phyloP scores from a whole-genome alignment of 1,140 invertebrate genomes.

The Asbolus verrucosus region DNA sequence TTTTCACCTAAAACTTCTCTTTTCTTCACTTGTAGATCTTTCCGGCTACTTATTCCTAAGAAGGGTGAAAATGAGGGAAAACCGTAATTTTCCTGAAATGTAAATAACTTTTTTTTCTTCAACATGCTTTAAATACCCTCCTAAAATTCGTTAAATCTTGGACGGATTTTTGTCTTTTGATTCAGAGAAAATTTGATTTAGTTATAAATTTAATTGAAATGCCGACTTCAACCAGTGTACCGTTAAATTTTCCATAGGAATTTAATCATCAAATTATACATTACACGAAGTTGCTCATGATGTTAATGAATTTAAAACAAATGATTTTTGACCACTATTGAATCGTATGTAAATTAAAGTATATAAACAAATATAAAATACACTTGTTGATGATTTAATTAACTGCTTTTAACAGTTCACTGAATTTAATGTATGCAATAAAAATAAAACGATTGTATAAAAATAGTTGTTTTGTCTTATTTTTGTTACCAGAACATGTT shows the following conservation, averaged over 20 bases:
- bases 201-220: slow-evolving; percentile 37
- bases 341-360: slow-evolving; percentile 14
- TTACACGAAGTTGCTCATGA: slow-evolving; percentile 9
- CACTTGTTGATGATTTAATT: slow-evolving; percentile 26
- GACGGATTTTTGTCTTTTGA: slow-evolving; percentile 27
- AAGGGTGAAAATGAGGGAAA: slow-evolving; percentile 27
- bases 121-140: slow-evolving; percentile 13
- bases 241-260: slow-evolving; percentile 33
- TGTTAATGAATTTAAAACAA: slow-evolving; percentile 25
- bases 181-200: slow-evolving; percentile 35
- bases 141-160: slow-evolving; percentile 18
- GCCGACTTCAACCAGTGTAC: slow-evolving; percentile 28
- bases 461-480: slow-evolving; percentile 23
- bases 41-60: slow-evolving; percentile 20
- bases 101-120: slow-evolving; percentile 35
- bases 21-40: slow-evolving; percentile 35
- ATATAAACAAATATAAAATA: slow-evolving; percentile 30
- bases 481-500: slow-evolving; percentile 8
- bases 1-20: slow-evolving; percentile 27
- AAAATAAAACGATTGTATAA: slow-evolving; percentile 7
- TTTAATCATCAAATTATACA: slow-evolving; percentile 28
- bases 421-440: slow-evolving; percentile 27
- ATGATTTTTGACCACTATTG: slow-evolving; percentile 23
- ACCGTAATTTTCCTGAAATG: slow-evolving; percentile 24
- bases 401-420: slow-evolving; percentile 22